Base-by-base conservation (phyloP, 2,113 vertebrate genomes). In the Sciurus niger region DNA sequence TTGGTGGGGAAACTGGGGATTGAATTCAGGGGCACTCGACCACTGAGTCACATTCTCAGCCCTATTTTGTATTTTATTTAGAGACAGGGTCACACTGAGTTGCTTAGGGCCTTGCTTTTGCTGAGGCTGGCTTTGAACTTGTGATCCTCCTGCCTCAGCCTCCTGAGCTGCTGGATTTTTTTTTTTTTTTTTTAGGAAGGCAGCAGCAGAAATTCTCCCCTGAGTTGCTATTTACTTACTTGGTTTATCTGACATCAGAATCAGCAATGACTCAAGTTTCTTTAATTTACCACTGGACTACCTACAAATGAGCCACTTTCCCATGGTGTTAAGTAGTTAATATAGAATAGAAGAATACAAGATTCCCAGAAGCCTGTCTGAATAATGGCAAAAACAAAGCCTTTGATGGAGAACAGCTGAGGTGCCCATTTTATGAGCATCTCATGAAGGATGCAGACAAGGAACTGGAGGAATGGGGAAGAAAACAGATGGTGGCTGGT, bases 161-260 rank as follows among this genome's bases (percentile, higher is more conserved):
- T 48, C 46, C 46, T 48, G 46, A 48, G 46, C 46, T 48, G 46
- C 46, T 48, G 68, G 28, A 4, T 94, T 90, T 93, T n/a, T 90
- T 93, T 25, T 93, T n/a, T 90, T 93, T 25, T 1, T 28, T 74
- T 43, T 46, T 18, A 70, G 60, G 60, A 63, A 63, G 9, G 25
- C 40, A 46, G 0, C 13, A 60, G n/a, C 12, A 55, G 32, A 90
- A 74, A 55, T 84, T 93, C 48, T 94, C 53, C 68, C 46, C 55
- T 46, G 63, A 88, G 55, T 18, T 78, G 28, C 8, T 55, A 40
- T 48, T 82, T 60, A 89, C 76, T 89, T 84, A 46, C 70, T 70
- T 67, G 65, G 58, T 13, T 92, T 95, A 76, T 60, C n/a, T 77
- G 84, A 97, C 76, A 89, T 90, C 20, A 86, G 53, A 94, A 88